Percentiles rank a stretch among this genome's conserved stretches.
phyloP scores from a whole-genome alignment of 2,888 invertebrate species.

The Octonoba sinensis region DNA sequence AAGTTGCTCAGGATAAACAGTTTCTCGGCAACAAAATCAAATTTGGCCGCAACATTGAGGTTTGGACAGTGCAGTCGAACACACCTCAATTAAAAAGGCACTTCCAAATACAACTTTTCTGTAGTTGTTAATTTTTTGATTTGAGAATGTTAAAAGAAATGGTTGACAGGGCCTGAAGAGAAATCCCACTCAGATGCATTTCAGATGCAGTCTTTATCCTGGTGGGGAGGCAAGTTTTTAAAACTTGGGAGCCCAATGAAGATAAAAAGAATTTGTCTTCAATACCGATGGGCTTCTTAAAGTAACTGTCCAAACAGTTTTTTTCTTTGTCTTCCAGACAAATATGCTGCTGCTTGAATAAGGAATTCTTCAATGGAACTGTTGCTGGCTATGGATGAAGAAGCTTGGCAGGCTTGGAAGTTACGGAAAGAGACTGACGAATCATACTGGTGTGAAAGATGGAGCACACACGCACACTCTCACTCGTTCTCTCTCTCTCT shows the following conservation, averaged over 20 bases:
- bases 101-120: slow-evolving; percentile 41
- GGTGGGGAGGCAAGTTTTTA: not conserved
- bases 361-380: slow-evolving; percentile 34
- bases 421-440: slow-evolving; percentile 64
- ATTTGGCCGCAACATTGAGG: slow-evolving; percentile 45
- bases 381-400: slow-evolving; percentile 60
- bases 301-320: slow-evolving; percentile 18
- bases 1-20: slow-evolving; percentile 7
- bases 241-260: no score
- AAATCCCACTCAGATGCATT: slow-evolving; percentile 9
- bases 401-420: slow-evolving; percentile 56
- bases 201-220: slow-evolving; percentile 16
- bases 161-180: not conserved
- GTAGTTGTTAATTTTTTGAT: slow-evolving; percentile 11
- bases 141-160: slow-evolving; percentile 15
- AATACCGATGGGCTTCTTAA: not conserved
- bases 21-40: slow-evolving; percentile 30
- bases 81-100: slow-evolving; percentile 60
- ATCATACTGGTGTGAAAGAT: slow-evolving; percentile 65
- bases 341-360: slow-evolving; percentile 51
- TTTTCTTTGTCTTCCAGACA: slow-evolving; percentile 23
- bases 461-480: slow-evolving; percentile 62
- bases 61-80: slow-evolving; percentile 51
- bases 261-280: not conserved
- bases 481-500: slow-evolving; percentile 58